A percentile compares a stretch with the other conserved stretches of the same genome.
These are phyloP conservation scores for Falco columbarius DNA, from an alignment of 2,797 vertebrate species.

Conservation along the genomic window DNA sequence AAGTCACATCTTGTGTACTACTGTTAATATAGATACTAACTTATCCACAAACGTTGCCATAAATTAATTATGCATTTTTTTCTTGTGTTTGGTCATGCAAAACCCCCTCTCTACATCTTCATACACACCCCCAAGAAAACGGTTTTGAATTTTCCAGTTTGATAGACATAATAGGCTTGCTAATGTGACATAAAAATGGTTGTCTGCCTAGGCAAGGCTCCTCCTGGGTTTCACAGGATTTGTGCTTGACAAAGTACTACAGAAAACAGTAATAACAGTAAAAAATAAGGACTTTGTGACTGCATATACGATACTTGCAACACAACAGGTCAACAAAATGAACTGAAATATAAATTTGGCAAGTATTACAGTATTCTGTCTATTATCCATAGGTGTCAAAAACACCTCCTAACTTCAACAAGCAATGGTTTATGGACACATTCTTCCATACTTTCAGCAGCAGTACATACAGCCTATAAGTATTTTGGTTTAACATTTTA, in stretches of 20 bases:
- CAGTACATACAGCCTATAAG: background rate
- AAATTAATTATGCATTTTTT: background rate
- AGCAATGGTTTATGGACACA: background rate
- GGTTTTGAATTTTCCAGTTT: background rate
- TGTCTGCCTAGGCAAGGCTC: background rate
- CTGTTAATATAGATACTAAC: background rate
- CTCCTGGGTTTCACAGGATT: background rate
- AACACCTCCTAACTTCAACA: background rate
- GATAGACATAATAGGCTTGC: background rate
- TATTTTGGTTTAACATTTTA: background rate
- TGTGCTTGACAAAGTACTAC: background rate
- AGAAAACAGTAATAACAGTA: background rate
- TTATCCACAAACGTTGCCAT: background rate
- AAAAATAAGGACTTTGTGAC: background rate
- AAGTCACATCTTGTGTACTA: background rate
- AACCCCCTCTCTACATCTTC: background rate
- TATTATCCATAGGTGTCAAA: background rate
- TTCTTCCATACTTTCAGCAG: background rate
- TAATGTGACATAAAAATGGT: background rate
- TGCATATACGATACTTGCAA: background rate
- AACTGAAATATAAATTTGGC: background rate
- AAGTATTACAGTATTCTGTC: background rate
- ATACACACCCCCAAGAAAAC: background rate
- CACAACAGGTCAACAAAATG: background rate
- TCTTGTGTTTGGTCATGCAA: background rate